Conservation (phyloP, 2,888 invertebrate species). For the Mesorhabditis spiculigera region DNA sequence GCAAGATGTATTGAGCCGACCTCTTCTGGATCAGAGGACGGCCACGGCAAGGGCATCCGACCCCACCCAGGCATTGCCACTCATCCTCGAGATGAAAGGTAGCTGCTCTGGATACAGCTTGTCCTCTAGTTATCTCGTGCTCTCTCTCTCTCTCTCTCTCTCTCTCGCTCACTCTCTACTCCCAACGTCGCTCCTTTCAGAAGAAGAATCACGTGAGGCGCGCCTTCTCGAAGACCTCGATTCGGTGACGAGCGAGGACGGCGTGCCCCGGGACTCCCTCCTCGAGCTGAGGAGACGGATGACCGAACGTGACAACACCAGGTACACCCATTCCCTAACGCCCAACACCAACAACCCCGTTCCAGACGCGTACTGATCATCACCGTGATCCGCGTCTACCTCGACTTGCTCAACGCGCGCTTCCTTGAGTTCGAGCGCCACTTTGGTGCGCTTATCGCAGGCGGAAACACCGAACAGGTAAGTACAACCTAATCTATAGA, state of each 20-base stretch:
- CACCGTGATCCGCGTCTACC: constrained; percentile 22
- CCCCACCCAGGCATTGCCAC: constrained; percentile 3
- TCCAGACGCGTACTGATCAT: constrained; percentile 18
- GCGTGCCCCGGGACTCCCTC: background rate
- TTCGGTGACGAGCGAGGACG: constrained; percentile 8
- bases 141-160: background rate
- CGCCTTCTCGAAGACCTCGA: constrained; percentile 9
- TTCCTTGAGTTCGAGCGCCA: constrained; percentile 4
- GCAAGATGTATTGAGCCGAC: constrained; percentile 6
- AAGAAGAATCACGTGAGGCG: constrained; percentile 9
- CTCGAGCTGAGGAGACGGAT: background rate
- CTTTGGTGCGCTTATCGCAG: background rate
- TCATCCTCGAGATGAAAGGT: constrained; percentile 4
- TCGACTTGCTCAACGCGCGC: constrained; percentile 30
- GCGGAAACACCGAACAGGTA: background rate
- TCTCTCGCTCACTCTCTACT: background rate
- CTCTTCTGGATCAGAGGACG: background rate
- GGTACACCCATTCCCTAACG: background rate
- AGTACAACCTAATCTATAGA: background rate
- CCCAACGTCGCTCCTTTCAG: background rate
- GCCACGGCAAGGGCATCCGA: background rate
- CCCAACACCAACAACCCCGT: background rate
- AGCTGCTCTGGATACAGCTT: too few species aligned
- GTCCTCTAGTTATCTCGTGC: background rate
- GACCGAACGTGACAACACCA: background rate